Conservation (phyloP, 2,888 invertebrate genomes). For the Esperia sulphurella region DNA sequence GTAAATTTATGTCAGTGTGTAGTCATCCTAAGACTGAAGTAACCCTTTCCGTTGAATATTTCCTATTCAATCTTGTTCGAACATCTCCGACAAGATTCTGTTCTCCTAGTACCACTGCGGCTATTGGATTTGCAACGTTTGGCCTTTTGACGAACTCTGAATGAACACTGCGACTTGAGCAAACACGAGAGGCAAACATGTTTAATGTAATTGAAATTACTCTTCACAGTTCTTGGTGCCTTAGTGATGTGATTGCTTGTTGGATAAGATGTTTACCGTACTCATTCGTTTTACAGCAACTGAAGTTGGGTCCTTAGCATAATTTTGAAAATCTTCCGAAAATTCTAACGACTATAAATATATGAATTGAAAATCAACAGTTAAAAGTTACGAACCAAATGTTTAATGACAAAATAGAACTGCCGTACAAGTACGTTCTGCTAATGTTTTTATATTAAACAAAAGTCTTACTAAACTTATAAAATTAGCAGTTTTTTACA, state of each 20-base stretch:
- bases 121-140: slow-evolving; percentile 22
- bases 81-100: slow-evolving; percentile 15
- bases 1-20: not conserved
- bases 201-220: slow-evolving; percentile 21
- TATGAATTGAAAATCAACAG: too few species aligned
- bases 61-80: slow-evolving; percentile 23
- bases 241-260: slow-evolving; percentile 5
- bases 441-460: too few species aligned
- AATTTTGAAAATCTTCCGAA: too few species aligned
- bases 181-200: slow-evolving; percentile 1
- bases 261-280: too few species aligned
- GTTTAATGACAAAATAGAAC: too few species aligned
- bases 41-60: slow-evolving; percentile 20
- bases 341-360: too few species aligned
- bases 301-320: too few species aligned
- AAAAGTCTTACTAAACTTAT: too few species aligned
- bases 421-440: too few species aligned
- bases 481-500: too few species aligned
- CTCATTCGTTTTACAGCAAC: too few species aligned
- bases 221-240: slow-evolving; percentile 10
- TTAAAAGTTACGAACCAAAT: too few species aligned
- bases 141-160: slow-evolving; percentile 16
- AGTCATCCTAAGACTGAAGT: slow-evolving; percentile 14
- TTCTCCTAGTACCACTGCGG: slow-evolving; percentile 14
- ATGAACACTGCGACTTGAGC: slow-evolving; percentile 5